Base-by-base conservation (phyloP, 2,888 invertebrate genomes). In the Monopis laevigella region DNA sequence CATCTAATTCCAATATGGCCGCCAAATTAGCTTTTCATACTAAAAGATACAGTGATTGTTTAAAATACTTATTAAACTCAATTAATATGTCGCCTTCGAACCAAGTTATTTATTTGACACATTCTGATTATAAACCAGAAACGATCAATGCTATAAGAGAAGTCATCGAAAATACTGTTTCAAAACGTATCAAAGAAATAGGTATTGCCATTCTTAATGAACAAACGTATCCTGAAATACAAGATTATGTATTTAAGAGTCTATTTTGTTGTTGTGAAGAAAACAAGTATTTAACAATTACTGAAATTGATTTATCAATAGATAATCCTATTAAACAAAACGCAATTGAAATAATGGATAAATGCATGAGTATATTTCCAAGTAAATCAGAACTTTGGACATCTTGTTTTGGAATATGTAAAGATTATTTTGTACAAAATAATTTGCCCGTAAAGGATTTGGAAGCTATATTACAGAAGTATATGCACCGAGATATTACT, bases 391-490 rank as follows among this genome's bases (percentile, higher is more conserved):
- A 62, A 2, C 45, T 78, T 7, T 80, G 80, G 80, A 77, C 78
- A 44, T 56, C 57, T 2, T 80, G 75, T 46, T 74, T 80, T 53
- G 58, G 71, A 16, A 48, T 63, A 1, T 60, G 77, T 0, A 78
- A 73, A 46, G 60, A 75, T 49, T 80, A 66, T 50, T 80, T 63
- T 47, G 46, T 78, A 26, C 64, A 71, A 6, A 75, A 80, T 46
- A 51, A 66, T 46, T 53, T 80, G 45, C 59, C 58, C 11, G 69
- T 85, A 43, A 60, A 69, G 7, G 77, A 74, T 40, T 61, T 87
- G 45, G 87, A 87, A 57, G 62, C 60, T 2, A 71, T 86, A 2
- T 64, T 86, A 41, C 58, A 80, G 11, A 83, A 85, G 45, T 82
- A 84, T 42, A 82, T 85, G 71, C 72, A 82, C 44, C 67, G 72